A percentile compares a stretch with the other conserved stretches of the same genome.
phyloP scores from a whole-genome alignment of 2,797 vertebrate genomes.

The Rhynchotus rufescens region DNA sequence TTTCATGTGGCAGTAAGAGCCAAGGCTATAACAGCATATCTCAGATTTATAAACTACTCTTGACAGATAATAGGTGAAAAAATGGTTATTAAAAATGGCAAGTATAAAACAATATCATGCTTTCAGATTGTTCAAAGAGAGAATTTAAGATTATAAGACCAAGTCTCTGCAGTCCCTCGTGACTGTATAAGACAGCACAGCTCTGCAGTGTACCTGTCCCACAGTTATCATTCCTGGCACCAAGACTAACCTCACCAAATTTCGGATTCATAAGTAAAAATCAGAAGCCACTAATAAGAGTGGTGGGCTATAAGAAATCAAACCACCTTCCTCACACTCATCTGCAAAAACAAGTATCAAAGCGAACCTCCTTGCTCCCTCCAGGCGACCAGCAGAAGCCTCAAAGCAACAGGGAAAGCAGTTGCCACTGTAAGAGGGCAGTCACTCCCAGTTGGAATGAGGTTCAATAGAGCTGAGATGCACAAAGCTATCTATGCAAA shows the following conservation, averaged over 20 bases:
- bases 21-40: background rate
- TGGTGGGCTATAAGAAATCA: background rate
- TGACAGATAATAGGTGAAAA: background rate
- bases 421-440: background rate
- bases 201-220: background rate
- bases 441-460: background rate
- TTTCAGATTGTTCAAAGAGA: background rate
- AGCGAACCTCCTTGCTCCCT: background rate
- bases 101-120: background rate
- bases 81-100: background rate
- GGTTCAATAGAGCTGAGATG: background rate
- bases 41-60: background rate
- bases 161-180: background rate
- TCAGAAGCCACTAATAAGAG: background rate
- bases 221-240: background rate
- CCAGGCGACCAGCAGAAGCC: background rate
- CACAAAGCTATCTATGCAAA: background rate
- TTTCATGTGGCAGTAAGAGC: background rate
- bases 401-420: background rate
- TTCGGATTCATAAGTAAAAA: background rate
- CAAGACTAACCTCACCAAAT: background rate
- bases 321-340: background rate
- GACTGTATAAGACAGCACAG: background rate
- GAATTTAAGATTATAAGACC: background rate
- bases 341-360: background rate